phyloP scores from a whole-genome alignment of 2,888 invertebrate genomes.

The Tanytarsus gracilentus region DNA sequence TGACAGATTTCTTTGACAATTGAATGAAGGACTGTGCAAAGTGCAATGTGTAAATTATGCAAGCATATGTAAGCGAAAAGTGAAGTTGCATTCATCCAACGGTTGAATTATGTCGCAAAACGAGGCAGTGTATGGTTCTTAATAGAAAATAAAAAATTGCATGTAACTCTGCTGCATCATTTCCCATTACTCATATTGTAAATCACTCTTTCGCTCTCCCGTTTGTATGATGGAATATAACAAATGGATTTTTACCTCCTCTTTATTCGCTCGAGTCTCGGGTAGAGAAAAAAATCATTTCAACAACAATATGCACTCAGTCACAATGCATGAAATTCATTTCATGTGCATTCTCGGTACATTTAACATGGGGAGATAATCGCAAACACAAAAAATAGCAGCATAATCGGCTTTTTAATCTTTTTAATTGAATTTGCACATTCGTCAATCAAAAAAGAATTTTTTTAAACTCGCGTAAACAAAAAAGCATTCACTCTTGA shows the following conservation, averaged over 20 bases:
- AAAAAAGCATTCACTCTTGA: neutral
- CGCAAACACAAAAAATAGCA: neutral
- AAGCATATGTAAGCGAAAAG: neutral
- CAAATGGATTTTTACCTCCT: neutral
- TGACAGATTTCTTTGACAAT: slow-evolving; percentile 19
- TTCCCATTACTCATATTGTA: slow-evolving; percentile 5
- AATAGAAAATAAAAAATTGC: neutral
- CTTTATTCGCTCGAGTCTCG: too few relatives aligned
- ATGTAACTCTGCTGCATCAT: neutral
- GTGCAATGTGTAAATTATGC: slow-evolving; percentile 13
- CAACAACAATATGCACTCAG: neutral
- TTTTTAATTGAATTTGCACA: slow-evolving; percentile 19
- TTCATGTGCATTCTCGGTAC: neutral
- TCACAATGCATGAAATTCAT: neutral
- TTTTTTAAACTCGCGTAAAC: neutral
- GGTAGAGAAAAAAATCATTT: neutral
- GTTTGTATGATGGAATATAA: neutral
- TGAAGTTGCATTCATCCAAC: too few relatives aligned
- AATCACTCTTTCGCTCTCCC: slow-evolving; percentile 20
- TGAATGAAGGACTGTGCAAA: neutral
- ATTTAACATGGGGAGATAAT: neutral
- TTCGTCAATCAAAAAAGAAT: slow-evolving; percentile 19
- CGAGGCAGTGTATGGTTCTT: neutral
- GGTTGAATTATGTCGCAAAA: neutral
- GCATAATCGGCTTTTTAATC: slow-evolving; percentile 8